Base-by-base conservation (phyloP, 2,797 vertebrate species). In the Apodemus agrarius region DNA sequence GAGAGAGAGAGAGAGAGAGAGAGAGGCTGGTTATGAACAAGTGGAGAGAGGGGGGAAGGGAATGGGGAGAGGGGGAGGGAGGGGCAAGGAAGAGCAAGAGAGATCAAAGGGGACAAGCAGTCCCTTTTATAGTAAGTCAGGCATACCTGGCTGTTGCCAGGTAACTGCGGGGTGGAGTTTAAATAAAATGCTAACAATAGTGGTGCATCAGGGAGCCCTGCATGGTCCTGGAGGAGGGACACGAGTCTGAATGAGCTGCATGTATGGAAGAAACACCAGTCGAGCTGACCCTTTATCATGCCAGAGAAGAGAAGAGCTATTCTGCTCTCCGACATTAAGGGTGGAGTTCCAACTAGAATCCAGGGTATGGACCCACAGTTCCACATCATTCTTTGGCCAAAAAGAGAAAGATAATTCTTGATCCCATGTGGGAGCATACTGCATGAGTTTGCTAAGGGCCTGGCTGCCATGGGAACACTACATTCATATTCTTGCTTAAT, bases 391-490 rank as follows among this genome's bases (percentile, higher is more conserved):
- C 46, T 89, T 82, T 57, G 49, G 24, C 26, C 43, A 37, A 89
- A 46, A 34, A 26, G 22, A 67, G 24, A 67, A 46, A 86, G 67
- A 34, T 69, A 31, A 12, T 34, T 92, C 49, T 57, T 63, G 81
- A 63, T 69, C 22, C 43, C 75, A 34, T 54, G 69, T 1, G 49
- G 67, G 11, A 93, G 16, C 79, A 69, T 54, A 40, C 61, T 96
- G 57, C 57, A 78, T 74, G 81, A 46, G 90, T 90, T 54, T 91
- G 24, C 52, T 83, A 76, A 92, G 59, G 80, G 74, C 13, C 57
- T 92, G 65, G 83, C 61, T 94, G 88, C 81, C 65, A 52, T 83
- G 87, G 87, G 22, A 89, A 93, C 37, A 43, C 12, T 37, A 43
- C 83, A 49, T 67, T 49, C 31, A n/a, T 31, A 14, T 92, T 93